Base-by-base conservation (phyloP, 2,888 invertebrate species). In the Pemphredon lugubris region DNA sequence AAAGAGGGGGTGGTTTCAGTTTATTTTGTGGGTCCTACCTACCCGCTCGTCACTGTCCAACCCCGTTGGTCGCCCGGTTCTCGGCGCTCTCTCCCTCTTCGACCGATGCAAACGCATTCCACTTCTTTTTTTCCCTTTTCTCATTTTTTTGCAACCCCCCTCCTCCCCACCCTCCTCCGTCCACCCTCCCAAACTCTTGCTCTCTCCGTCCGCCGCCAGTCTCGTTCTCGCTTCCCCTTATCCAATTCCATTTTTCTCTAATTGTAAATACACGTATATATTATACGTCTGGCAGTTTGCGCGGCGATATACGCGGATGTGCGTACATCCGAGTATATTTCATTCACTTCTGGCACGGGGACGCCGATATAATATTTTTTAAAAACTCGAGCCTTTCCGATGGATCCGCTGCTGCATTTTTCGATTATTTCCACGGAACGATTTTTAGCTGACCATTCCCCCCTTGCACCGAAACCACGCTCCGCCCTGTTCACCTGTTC, bases 11-110 rank as follows among this genome's bases (percentile, higher is more conserved):
- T 77, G 85, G 86, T 85, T 87, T 86, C 85, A 86, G 86, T 88
- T 87, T 88, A 88, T 88, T 88, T 87, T 87, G 86, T 84, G 86
- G 84, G 83, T 86, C 84, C 84, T 84, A 85, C 82, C 84, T 82
- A 83, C 75, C 81, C 83, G 81, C 85, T 87, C 86, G 86, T 87
- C 86, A 87, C 84, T 87, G 85, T 87, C 87, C 84, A 81, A 84
- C 82, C 77, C 81, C 81, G 75, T 82, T 77, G 72, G 68, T 72
- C 75, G 50, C 68, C 64, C 75, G 71, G 60, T n/a, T n/a, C n/a
- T n/a, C n/a, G n/a, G n/a, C n/a, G n/a, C 73, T 71, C 75, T 76
- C 59, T 60, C 54, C 73, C 68, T 65, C 69, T 74, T 53, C 26
- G 55, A 47, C 63, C 47, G 53, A 58, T 30, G 47, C 67, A 57